Evolutionary conservation across 2,888 invertebrate genomes (phyloP), one percentile per base, ranked within the genome.

Genomic region (Acanthosepion lycidas): DNA sequence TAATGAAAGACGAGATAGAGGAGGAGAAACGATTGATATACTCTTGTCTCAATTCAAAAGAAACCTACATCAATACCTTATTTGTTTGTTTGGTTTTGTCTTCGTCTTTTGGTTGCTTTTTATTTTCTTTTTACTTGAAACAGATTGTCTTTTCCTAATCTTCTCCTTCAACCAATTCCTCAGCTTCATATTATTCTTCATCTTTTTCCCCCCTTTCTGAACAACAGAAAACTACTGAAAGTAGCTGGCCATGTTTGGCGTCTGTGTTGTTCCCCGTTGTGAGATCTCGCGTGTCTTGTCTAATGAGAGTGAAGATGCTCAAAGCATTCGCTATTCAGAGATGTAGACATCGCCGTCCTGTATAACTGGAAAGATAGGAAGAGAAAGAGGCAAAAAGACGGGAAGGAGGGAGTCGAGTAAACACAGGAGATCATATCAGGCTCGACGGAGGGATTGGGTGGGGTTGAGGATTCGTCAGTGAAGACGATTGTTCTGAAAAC

Each of bases 321-420:
- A 78, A 78, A 78, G 78, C 78, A 78, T 78, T 78, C 78, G 78
- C 78, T 33, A 78, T 78, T 78, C 78, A 78, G n/a, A 78, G 78
- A 78, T 78, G 78, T 78, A 78, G 78, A 78, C 78, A 33, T 78
- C 78, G 78, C 78, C 18, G 78, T 78, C 78, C 78, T 78, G n/a
- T 18, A 33, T 78, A n/a, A 33, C 78, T n/a, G 15, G 12, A 78
- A 78, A 78, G 78, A 33, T n/a, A 78, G 18, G 33, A 78, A 78
- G n/a, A 78, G 78, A 78, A 5, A 78, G 28, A n/a, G 28, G 78
- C 9, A n/a, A 9, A 28, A n/a, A 78, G 6, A 28, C 12, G 78
- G 78, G 33, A 33, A 33, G 18, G 78, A 15, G n/a, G 78, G 33
- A 33, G n/a, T 12, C n/a, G n/a, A n/a, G 78, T 78, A 78, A 78